Conservation (phyloP, 2,797 vertebrate species). For the Gobionotothen gibberifrons region DNA sequence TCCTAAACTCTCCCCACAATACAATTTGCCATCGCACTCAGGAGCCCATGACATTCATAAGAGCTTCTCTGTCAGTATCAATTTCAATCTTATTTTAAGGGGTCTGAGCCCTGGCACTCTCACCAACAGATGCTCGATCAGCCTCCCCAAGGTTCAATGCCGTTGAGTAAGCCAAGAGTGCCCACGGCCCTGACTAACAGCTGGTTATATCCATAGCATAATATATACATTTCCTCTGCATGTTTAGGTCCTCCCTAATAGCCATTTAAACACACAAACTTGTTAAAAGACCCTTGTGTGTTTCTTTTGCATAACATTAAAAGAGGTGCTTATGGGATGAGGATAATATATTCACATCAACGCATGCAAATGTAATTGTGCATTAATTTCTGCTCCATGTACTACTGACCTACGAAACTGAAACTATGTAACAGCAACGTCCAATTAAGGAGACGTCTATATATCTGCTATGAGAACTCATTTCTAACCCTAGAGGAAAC, state of each 20-base stretch:
- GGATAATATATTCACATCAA: slow-evolving; percentile 10
- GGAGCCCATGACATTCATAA: slow-evolving; percentile 74
- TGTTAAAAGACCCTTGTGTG: not conserved
- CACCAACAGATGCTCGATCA: slow-evolving; percentile 63
- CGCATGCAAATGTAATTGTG: slow-evolving; percentile 13
- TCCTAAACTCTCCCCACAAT: slow-evolving; percentile 76
- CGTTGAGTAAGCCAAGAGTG: slow-evolving; percentile 32
- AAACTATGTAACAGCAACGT: slow-evolving; percentile 45
- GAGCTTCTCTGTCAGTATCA: slow-evolving; percentile 76
- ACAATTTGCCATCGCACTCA: slow-evolving; percentile 77
- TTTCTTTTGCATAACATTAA: not conserved
- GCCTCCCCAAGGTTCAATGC: slow-evolving; percentile 58
- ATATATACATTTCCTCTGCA: slow-evolving; percentile 26
- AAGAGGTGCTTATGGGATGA: slow-evolving; percentile 4
- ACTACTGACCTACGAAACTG: slow-evolving; percentile 33
- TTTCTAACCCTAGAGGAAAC: slow-evolving; percentile 76
- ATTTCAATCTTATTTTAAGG: slow-evolving; percentile 72
- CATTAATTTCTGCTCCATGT: slow-evolving; percentile 18
- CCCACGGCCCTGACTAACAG: slow-evolving; percentile 31
- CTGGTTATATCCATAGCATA: slow-evolving; percentile 29
- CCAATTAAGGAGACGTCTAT: slow-evolving; percentile 63
- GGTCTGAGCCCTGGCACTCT: slow-evolving; percentile 52
- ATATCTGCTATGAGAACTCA: slow-evolving; percentile 68
- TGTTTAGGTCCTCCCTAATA: not conserved
- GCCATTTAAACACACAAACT: not conserved